Evolutionary conservation across 2,797 vertebrate species (phyloP).

Genomic region (Anguilla marmorata): DNA sequence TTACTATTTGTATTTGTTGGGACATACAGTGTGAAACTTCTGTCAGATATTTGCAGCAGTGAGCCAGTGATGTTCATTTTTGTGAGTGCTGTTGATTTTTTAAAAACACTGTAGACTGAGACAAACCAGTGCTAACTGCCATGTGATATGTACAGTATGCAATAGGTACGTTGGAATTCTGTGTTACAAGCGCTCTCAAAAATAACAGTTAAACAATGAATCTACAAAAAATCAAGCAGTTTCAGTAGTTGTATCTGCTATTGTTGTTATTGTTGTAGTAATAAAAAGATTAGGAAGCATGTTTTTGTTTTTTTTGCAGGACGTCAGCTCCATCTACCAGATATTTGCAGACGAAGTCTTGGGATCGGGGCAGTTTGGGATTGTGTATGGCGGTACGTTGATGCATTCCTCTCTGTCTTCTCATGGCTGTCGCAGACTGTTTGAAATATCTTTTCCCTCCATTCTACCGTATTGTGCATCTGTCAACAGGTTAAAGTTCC

Average conservation of each 20-base stretch:
- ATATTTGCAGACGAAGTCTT: constrained; percentile 98
- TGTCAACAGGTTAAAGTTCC: not conserved
- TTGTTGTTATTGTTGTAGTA: constrained; percentile 23
- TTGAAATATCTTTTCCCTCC: not conserved
- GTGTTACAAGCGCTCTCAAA: too few relatives aligned
- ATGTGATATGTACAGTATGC: too few relatives aligned
- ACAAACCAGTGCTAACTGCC: not conserved
- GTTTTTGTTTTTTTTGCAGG: constrained; percentile 65
- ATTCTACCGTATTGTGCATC: not conserved
- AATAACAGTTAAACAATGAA: constrained; percentile 30
- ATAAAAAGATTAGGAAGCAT: not conserved
- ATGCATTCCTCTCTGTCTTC: not conserved
- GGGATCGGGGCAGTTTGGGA: constrained; percentile 96
- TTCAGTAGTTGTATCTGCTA: constrained; percentile 40
- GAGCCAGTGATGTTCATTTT: not conserved
- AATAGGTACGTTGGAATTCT: too few relatives aligned
- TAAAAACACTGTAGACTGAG: not conserved
- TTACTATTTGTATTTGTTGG: not conserved
- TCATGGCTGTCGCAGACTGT: not conserved
- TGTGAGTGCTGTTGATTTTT: not conserved
- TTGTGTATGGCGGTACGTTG: constrained; percentile 91
- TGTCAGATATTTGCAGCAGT: not conserved
- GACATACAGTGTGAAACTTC: not conserved
- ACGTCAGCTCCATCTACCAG: constrained; percentile 95
- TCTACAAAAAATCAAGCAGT: not conserved